Conservation (phyloP, 2,797 vertebrate genomes). For the Ceryle rudis region DNA sequence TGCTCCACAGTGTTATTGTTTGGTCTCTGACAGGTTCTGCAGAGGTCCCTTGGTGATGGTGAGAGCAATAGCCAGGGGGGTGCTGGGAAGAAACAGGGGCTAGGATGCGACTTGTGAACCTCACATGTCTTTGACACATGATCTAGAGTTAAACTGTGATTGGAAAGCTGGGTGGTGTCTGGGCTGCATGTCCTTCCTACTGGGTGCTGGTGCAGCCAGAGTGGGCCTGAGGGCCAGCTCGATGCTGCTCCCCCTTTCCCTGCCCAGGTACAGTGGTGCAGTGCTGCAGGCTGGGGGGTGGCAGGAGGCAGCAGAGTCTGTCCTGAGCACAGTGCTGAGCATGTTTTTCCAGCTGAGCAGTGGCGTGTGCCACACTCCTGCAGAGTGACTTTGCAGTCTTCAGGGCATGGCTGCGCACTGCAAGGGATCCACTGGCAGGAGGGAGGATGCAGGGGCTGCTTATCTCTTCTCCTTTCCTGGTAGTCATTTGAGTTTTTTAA, state of each 20-base stretch:
- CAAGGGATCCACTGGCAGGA: neutral
- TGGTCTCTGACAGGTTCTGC: neutral
- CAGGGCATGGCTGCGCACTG: constrained; percentile 2
- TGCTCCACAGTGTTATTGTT: neutral
- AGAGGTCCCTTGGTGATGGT: neutral
- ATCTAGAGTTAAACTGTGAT: neutral
- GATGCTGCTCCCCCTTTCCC: rapidly evolving
- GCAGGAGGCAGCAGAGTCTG: neutral
- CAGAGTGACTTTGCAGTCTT: constrained; percentile 72
- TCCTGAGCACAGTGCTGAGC: neutral
- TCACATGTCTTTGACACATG: neutral
- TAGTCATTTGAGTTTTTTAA: neutral
- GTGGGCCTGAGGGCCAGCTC: neutral
- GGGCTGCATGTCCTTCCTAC: neutral
- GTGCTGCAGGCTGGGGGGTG: rapidly evolving
- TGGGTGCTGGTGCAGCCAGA: rapidly evolving
- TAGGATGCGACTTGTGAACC: neutral
- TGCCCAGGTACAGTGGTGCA: neutral
- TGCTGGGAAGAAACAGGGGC: rapidly evolving
- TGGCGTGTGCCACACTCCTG: neutral
- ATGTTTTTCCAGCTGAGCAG: constrained; percentile 17
- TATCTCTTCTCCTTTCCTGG: neutral
- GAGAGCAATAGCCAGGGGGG: neutral
- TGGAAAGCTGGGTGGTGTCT: neutral
- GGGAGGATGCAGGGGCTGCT: neutral